Conservation (phyloP, 1,140 invertebrate species). For the Babylonia areolata region DNA sequence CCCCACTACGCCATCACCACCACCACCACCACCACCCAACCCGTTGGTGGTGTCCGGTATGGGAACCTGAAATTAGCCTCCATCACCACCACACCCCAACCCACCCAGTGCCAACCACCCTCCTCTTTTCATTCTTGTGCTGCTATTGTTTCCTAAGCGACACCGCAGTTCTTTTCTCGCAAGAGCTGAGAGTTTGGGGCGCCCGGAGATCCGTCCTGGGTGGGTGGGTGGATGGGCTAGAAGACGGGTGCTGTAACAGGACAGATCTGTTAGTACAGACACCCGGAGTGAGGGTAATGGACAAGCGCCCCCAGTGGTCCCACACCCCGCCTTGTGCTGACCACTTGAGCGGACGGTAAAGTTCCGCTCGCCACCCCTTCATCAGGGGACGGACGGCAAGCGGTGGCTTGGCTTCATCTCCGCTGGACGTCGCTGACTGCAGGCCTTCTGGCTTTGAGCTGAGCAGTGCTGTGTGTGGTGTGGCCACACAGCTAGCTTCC, state of each 20-base stretch:
- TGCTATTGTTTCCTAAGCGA: background rate
- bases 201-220: background rate
- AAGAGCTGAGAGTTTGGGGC: background rate
- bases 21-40: too few species aligned
- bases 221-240: background rate
- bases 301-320: background rate
- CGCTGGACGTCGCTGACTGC: background rate
- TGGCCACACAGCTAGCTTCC: background rate
- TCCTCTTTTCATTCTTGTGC: too few species aligned
- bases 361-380: background rate
- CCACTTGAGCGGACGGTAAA: background rate
- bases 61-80: too few species aligned
- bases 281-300: conserved; percentile 8
- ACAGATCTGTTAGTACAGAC: conserved; percentile 1
- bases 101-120: background rate
- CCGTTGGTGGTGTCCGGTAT: background rate
- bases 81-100: too few species aligned
- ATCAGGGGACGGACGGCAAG: background rate
- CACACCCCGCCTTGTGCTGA: background rate
- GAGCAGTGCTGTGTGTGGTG: background rate
- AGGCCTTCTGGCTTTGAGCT: background rate
- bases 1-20: too few species aligned
- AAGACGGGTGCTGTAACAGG: background rate
- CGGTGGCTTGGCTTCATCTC: background rate
- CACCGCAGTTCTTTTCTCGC: background rate